Conservation (phyloP, 64 coral and sea anemone species). For the Astreopora myriophthalma region DNA sequence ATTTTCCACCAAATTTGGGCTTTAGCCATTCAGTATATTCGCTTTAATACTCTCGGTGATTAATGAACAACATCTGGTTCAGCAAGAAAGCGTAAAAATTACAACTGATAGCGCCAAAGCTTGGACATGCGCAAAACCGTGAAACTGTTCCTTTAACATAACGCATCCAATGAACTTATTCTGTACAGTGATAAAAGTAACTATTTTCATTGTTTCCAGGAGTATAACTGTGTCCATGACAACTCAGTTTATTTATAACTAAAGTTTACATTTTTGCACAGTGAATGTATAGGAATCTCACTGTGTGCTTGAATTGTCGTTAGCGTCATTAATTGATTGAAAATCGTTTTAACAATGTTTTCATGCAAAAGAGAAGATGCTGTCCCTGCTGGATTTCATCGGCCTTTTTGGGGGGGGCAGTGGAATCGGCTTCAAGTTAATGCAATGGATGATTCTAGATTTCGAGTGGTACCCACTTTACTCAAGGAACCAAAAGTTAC, state of each 20-base stretch:
- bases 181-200: not conserved
- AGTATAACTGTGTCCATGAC: not conserved
- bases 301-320: not conserved
- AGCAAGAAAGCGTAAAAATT: no score
- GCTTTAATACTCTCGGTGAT: no score
- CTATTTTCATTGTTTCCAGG: not conserved
- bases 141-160: no score
- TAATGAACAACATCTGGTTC: no score
- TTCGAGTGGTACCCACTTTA: not conserved
- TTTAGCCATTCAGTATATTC: no score
- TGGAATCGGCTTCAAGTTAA: slow-evolving; percentile 20
- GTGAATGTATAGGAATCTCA: not conserved
- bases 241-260: not conserved
- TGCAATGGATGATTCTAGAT: not conserved
- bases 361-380: not conserved
- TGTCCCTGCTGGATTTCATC: not conserved
- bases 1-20: no score
- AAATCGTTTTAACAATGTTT: not conserved
- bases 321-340: not conserved
- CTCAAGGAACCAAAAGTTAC: not conserved
- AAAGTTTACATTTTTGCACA: not conserved
- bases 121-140: no score
- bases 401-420: not conserved
- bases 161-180: not conserved
- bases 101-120: no score